Base-by-base conservation (phyloP, 2,888 invertebrate genomes). In the Eupeodes luniger region DNA sequence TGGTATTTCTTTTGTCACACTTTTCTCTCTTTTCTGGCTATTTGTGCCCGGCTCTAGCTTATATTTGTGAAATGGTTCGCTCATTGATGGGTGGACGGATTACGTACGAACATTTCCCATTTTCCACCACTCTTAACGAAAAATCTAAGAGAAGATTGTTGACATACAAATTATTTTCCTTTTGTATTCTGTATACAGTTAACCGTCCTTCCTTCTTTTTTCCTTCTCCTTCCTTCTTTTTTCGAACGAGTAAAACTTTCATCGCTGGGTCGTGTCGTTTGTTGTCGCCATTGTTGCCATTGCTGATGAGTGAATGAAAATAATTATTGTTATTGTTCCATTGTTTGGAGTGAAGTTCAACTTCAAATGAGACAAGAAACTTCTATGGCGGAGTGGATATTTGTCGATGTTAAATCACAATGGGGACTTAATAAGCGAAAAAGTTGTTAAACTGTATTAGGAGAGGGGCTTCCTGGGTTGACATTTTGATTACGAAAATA, bases 401-500 rank as follows among this genome's bases (percentile, higher is more conserved):
- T 16, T 62, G 11, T 16, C 40, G 44, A 44, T 62, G 62, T 16
- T 19, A 62, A 62, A 44, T 75, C 76, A 84, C 87, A 87, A 87
- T 87, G 67, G 87, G 72, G 83, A 80, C 80, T 87, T 87, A 87
- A 87, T 87, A 87, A 87, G 80, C 87, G 76, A 77, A 67, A 83
- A 80, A 72, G 61, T 86, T 66, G 67, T 61, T 80, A 76, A 76
- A 77, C 76, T 76, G 75, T 59, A 76, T 61, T 55, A 47, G 55
- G 36, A 49, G 61, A 61, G 7, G 57, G 14, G 36, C 59, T n/a
- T 34, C 34, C 3, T 36, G 59, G 66, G 11, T 19, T 61, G 66
- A 76, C 75, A 81, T 64, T 81, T 85, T 81, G 85, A 81, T 85
- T 81, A 75, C 62, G 70, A 81, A 75, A 69, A 85, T 64, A 62